Percentiles rank a stretch among this genome's conserved stretches.
phyloP scores from a whole-genome alignment of 2,113 vertebrate genomes.

The Perca fluviatilis region DNA sequence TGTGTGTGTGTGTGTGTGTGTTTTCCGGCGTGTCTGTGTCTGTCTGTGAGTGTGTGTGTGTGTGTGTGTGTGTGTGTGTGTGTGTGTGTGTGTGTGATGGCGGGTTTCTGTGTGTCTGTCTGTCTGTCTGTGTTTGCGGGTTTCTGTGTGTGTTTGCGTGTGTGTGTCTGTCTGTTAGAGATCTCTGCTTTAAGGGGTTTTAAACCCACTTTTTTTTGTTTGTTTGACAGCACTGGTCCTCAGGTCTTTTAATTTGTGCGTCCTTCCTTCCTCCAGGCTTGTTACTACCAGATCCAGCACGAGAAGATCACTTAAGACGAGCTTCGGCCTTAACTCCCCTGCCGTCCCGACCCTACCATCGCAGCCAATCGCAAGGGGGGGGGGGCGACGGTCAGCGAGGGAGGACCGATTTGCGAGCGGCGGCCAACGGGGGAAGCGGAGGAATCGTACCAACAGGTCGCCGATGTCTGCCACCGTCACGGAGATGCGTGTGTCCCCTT shows the following conservation, averaged over 20 bases:
- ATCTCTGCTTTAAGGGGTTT: no score
- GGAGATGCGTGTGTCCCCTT: conserved; percentile 4
- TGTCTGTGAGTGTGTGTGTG: no score
- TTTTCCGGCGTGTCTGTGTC: no score
- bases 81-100: no score
- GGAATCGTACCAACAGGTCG: conserved; percentile 22
- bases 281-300: conserved; percentile 99
- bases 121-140: no score
- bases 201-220: background rate
- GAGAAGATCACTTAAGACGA: conserved; percentile 93
- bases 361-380: conserved; percentile 6
- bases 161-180: no score
- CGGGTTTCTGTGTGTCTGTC: no score
- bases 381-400: background rate
- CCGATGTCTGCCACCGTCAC: conserved; percentile 36
- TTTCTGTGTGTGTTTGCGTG: no score
- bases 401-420: background rate
- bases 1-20: no score
- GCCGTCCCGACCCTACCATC: background rate
- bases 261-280: conserved; percentile 86
- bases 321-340: background rate
- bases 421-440: conserved; percentile 23
- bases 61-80: no score
- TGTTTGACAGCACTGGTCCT: background rate
- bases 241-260: background rate